phyloP scores from a whole-genome alignment of 1,140 invertebrate genomes.

The Catajapyx aquilonaris region DNA sequence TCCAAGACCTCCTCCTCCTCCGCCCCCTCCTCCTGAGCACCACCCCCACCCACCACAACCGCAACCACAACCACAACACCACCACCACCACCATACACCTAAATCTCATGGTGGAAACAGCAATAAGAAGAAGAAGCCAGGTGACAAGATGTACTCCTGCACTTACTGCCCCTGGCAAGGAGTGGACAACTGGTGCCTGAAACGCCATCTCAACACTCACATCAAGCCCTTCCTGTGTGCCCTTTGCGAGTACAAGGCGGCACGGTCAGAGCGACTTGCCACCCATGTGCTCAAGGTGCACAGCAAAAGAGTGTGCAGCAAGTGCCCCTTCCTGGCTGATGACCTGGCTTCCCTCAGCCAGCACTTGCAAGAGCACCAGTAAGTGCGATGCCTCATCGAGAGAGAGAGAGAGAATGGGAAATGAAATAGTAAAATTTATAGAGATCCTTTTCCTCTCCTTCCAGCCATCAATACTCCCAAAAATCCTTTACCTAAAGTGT shows the following conservation, averaged over 20 bases:
- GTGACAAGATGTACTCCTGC: conserved; percentile 45
- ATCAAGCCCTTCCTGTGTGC: conserved; percentile 73
- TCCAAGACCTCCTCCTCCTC: conserved; percentile 14
- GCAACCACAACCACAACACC: conserved; percentile 18
- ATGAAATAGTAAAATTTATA: background rate
- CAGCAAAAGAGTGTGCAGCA: conserved; percentile 67
- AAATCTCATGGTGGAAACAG: conserved; percentile 10
- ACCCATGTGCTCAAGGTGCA: conserved; percentile 79
- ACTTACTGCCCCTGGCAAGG: conserved; percentile 77
- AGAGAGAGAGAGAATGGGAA: background rate
- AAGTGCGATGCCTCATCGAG: conserved; percentile 13
- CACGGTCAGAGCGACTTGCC: conserved; percentile 58
- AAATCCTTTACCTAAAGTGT: too few relatives aligned
- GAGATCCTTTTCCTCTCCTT: conserved; percentile 1
- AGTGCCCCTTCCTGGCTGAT: conserved; percentile 65
- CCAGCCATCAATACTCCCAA: background rate
- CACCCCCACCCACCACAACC: conserved; percentile 7
- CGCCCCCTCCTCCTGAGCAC: conserved; percentile 13
- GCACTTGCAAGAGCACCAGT: conserved; percentile 41
- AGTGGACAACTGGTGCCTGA: conserved; percentile 82
- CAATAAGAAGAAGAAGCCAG: conserved; percentile 21
- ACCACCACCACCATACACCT: background rate
- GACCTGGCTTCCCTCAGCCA: conserved; percentile 47
- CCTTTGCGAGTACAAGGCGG: conserved; percentile 78
- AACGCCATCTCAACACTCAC: conserved; percentile 76